Base-by-base conservation (phyloP, 2,888 invertebrate genomes). In the Clepsis dumicolana region DNA sequence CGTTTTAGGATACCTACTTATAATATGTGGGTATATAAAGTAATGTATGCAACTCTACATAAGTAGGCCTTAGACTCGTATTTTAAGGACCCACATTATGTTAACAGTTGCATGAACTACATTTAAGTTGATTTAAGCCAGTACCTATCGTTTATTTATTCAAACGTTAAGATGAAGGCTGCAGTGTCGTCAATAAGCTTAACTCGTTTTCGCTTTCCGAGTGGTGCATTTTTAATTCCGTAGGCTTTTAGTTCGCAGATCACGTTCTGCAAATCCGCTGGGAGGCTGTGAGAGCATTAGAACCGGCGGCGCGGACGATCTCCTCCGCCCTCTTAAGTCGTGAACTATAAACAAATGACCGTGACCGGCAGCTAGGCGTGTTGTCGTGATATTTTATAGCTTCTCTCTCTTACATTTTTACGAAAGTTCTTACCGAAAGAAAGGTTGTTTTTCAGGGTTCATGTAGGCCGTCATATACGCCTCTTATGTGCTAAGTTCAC, bases 181-280 rank as follows among this genome's bases (percentile, higher is more conserved):
- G 29, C 24, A 27, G 38, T 18, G 10, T 54, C 38, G 7, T 60
- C 53, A 60, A 60, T 61, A 61, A 54, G 48, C 48, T 66, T 35
- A 48, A 61, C 54, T 56, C 56, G 48, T 62, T 66, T 62, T 66
- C 62, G 54, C 56, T 61, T 56, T 62, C 35, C 66, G 18, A 5
- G n/a, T 62, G 21, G 25, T 66, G 35, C 48, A 67, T 67, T 61
- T 32, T 56, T 56, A 56, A 62, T 67, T 25, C 44, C 14, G 10
- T 21, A 56, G 38, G 35, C 61, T 38, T 35, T 67, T 56, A 25
- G 32, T 48, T 25, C 21, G 35, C 32, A 12, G 60, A 41, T 29
- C 60, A 60, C 41, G 60, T 18, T 35, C 59, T 4, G 7, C 24
- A n/a, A 64, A 24, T 57, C 35, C 29, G 21, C 24, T 1, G 53